Percentiles rank a stretch among this genome's conserved stretches.
phyloP scores from a whole-genome alignment of 2,888 invertebrate genomes.

The Acanthoscelides obtectus region DNA sequence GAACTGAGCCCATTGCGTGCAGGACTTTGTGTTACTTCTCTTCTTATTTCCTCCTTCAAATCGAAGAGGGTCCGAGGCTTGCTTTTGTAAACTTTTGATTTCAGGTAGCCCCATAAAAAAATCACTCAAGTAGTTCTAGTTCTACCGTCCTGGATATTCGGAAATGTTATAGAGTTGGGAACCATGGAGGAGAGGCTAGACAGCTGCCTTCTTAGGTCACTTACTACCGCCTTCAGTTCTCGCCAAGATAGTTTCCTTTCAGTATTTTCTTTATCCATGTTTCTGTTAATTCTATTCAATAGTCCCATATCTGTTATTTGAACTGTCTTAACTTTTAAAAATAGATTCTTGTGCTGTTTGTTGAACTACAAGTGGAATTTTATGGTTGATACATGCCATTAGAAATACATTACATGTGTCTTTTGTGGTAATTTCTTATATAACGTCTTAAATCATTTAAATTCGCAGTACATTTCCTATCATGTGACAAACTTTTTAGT shows the following conservation, averaged over 20 bases:
- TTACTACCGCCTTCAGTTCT: conserved; percentile 74
- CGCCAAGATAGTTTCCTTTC: conserved; percentile 61
- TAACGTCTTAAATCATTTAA: neutral
- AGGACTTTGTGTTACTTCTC: no score
- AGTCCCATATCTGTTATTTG: conserved; percentile 29
- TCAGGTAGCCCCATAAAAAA: no score
- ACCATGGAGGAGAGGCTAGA: conserved; percentile 76
- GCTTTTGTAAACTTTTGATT: no score
- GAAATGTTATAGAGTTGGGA: conserved; percentile 77
- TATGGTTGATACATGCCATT: neutral
- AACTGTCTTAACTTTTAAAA: conserved; percentile 21
- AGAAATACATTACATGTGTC: neutral
- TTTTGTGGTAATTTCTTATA: neutral
- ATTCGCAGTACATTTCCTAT: no score
- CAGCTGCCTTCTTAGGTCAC: conserved; percentile 73
- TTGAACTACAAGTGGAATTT: neutral
- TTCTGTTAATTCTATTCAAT: conserved; percentile 11
- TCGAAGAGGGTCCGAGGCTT: no score
- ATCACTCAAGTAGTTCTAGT: no score
- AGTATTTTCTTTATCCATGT: conserved; percentile 27
- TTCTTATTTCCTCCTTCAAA: no score
- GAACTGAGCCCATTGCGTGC: no score
- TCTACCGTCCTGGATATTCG: conserved; percentile 71
- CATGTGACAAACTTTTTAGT: no score
- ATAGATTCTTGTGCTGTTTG: conserved; percentile 11